Evolutionary conservation across 2,113 vertebrate species (phyloP), one percentile per base, ranked within the genome.

Genomic region (Corythornis madagascariensis): DNA sequence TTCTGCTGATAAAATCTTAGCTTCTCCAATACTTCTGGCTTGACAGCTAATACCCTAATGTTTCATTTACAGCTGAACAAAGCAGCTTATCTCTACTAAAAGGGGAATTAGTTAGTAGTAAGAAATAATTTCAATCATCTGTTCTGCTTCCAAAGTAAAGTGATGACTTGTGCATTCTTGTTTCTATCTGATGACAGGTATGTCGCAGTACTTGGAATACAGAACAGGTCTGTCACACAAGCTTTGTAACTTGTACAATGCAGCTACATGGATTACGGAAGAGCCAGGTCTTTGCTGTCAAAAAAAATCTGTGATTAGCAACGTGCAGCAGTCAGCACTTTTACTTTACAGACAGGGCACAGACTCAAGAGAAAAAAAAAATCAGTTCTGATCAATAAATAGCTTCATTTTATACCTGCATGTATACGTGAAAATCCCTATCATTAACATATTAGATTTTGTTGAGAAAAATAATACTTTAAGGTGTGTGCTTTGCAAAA

Each of bases 51-150:
- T 98, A 97, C 97, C 96, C 97, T 97, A 97, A 98, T 97, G 98
- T 97, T 98, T 98, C 97, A 97, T 97, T 98, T 98, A 97, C 97
- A 97, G 97, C 97, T 92, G 96, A 98, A 98, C 97, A 98, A 98
- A 97, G 96, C 93, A 89, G 96, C 96, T 98, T 98, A 98, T 98
- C 97, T 97, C 94, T 95, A 96, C 97, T 97, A 97, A 98, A 98
- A 96, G 97, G 94, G 94, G 97, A 98, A 98, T 98, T 98, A 98
- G 97, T 97, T 95, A 98, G 97, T 94, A 95, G 96, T 92, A 96
- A 97, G 97, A 96, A 98, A 98, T 97, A 97, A 98, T 98, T 98
- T 97, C 97, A 97, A 96, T 97, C 96, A 97, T 97, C 96, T 97
- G 97, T 94, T 93, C 95, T 92, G 96, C 93, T 97, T 97, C 87